phyloP scores from a whole-genome alignment of 2,888 invertebrate genomes.

The Odiellus spinosus region DNA sequence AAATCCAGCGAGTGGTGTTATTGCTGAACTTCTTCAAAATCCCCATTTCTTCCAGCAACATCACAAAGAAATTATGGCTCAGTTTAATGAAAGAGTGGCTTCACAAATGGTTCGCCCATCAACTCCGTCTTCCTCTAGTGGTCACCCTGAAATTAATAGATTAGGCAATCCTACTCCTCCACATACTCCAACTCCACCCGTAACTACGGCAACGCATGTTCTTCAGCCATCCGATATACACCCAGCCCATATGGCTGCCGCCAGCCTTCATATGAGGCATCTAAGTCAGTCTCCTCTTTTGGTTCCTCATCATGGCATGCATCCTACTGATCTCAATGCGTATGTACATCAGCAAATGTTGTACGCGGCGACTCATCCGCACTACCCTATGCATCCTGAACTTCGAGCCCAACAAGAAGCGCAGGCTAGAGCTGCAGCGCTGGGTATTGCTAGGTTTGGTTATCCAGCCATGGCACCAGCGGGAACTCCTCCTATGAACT shows the following conservation, averaged over 20 bases:
- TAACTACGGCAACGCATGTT: slow-evolving; percentile 9
- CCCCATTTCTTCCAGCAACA: slow-evolving; percentile 17
- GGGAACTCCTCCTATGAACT: slow-evolving; percentile 7
- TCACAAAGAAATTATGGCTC: slow-evolving; percentile 20
- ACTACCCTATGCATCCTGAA: slow-evolving; percentile 16
- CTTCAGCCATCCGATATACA: slow-evolving; percentile 10
- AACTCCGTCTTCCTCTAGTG: slow-evolving; percentile 17
- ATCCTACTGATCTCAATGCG: slow-evolving; percentile 15
- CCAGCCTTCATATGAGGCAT: slow-evolving; percentile 18
- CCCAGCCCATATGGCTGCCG: slow-evolving; percentile 10
- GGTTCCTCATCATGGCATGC: slow-evolving; percentile 14
- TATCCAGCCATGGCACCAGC: slow-evolving; percentile 13
- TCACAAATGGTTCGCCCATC: slow-evolving; percentile 17
- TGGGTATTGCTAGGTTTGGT: slow-evolving; percentile 16
- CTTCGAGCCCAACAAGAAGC: slow-evolving; percentile 19
- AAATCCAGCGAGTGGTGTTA: slow-evolving; percentile 15
- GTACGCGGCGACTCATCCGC: slow-evolving; percentile 16
- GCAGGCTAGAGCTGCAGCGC: slow-evolving; percentile 15
- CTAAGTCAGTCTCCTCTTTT: slow-evolving; percentile 17
- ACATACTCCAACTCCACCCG: slow-evolving; percentile 20
- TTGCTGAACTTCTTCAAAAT: slow-evolving; percentile 22
- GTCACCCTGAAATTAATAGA: slow-evolving; percentile 18
- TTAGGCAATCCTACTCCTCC: slow-evolving; percentile 21
- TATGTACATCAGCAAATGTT: slow-evolving; percentile 21
- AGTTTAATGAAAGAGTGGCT: slow-evolving; percentile 8